These are phyloP conservation scores for Dolichallabes microphthalmus DNA, from an alignment of 2,113 vertebrate species.

Conservation along the genomic window DNA sequence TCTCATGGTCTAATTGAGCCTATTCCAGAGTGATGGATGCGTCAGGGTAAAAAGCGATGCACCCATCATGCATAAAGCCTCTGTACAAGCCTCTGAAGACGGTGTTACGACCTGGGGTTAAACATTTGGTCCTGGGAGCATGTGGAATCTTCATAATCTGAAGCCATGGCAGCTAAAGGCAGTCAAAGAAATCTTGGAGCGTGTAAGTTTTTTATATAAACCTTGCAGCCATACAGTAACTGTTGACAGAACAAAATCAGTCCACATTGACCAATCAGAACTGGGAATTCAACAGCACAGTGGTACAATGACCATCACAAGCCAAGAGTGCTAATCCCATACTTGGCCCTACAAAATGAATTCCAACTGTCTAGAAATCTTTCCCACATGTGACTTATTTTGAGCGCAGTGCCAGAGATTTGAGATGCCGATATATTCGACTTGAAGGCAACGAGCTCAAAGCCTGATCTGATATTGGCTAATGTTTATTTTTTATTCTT, in stretches of 20 bases:
- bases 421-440: slow-evolving; percentile 16
- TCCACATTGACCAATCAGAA: not conserved
- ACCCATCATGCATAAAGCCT: too few relatives aligned
- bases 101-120: too few relatives aligned
- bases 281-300: not conserved
- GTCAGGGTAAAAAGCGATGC: too few relatives aligned
- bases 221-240: not conserved
- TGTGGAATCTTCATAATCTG: too few relatives aligned
- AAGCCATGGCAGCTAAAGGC: too few relatives aligned
- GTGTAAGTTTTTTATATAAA: not conserved
- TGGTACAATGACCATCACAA: slow-evolving; percentile 23
- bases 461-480: slow-evolving; percentile 7
- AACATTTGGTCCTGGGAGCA: too few relatives aligned
- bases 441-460: not conserved
- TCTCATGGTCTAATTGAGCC: too few relatives aligned
- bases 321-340: slow-evolving; percentile 6
- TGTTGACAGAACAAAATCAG: not conserved
- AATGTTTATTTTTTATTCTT: slow-evolving; percentile 27
- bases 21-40: too few relatives aligned
- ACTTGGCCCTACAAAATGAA: slow-evolving; percentile 25
- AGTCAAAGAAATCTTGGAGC: too few relatives aligned
- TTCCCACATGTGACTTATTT: slow-evolving; percentile 33
- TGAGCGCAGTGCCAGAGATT: slow-evolving; percentile 26
- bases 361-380: slow-evolving; percentile 34
- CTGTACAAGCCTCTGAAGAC: too few relatives aligned